Conservation (phyloP, 2,888 invertebrate species). For the Serrognathus titanus region DNA sequence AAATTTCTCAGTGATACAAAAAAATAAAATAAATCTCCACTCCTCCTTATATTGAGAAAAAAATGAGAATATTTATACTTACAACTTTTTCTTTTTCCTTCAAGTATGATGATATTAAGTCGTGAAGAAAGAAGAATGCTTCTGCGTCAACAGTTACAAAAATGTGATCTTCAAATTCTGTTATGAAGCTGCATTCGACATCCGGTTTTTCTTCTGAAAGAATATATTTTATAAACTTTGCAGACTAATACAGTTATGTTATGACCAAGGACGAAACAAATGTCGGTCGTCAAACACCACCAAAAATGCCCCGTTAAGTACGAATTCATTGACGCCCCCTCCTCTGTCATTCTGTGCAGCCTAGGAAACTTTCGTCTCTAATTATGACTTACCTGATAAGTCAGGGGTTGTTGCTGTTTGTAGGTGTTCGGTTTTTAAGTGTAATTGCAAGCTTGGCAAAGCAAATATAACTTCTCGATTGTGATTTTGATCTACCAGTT, state of each 20-base stretch:
- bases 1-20: no score
- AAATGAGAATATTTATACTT: slow-evolving; percentile 15
- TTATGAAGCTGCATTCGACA: slow-evolving; percentile 95
- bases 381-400: slow-evolving; percentile 47
- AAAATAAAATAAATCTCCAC: no score
- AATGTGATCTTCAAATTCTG: slow-evolving; percentile 98
- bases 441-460: slow-evolving; percentile 86
- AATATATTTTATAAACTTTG: not conserved
- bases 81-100: slow-evolving; percentile 88
- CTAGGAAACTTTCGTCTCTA: no score
- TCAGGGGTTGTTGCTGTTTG: slow-evolving; percentile 74
- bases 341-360: no score
- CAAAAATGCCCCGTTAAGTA: no score
- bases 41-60: not conserved
- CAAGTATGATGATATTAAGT: slow-evolving; percentile 92
- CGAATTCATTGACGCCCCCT: no score
- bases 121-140: slow-evolving; percentile 96
- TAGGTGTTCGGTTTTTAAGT: slow-evolving; percentile 88
- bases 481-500: slow-evolving; percentile 75
- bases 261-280: no score
- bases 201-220: slow-evolving; percentile 72
- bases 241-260: not conserved
- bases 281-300: no score
- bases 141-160: slow-evolving; percentile 98
- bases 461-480: slow-evolving; percentile 95